Evolutionary conservation across 2,113 vertebrate species (phyloP), one percentile per base, ranked within the genome.

Genomic region (Albula goreensis): DNA sequence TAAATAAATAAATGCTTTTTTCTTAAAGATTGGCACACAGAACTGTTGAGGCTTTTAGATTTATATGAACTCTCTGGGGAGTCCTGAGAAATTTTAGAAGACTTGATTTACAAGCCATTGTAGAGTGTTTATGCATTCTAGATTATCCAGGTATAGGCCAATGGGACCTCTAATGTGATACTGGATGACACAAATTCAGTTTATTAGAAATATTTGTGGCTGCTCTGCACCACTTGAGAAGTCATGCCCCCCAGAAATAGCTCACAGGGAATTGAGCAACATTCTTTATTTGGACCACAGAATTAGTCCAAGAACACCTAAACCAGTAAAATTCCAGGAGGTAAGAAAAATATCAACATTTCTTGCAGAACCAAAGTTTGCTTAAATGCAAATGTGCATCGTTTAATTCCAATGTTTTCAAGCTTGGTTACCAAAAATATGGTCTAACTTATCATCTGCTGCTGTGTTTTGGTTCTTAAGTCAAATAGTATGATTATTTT

Each of bases 281-380:
- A 9, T 11, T 66, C 10, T 83, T 82, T 41, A 83, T 83, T 83
- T 83, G 85, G 84, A 86, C 86, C 70, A 87, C 83, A 89, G 88
- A 87, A 86, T 87, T 80, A 52, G 57, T 88, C 85, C 81, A 86
- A 83, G 81, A 85, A 79, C 80, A 70, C 63, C 17, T 56, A 85
- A 86, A 50, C 86, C 85, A 60, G 80, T 84, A 87, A 89, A 88
- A 87, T 50, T 79, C 78, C 70, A 41, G 52, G 81, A 77, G 25
- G 63, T 4, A 78, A 51, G 41, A 77, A 22, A 85, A 85, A 82
- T 60, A 87, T 82, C 49, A 79, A 80, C 84, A 79, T 88, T 85
- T 80, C 80, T 88, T 80, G 25, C 41, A 77, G 81, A 79, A 63
- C 19, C 63, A 50, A 85, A 85, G 51, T 83, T 77, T 60, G 3